phyloP scores from a whole-genome alignment of 2,888 invertebrate species.

The Fragum whitleyi region DNA sequence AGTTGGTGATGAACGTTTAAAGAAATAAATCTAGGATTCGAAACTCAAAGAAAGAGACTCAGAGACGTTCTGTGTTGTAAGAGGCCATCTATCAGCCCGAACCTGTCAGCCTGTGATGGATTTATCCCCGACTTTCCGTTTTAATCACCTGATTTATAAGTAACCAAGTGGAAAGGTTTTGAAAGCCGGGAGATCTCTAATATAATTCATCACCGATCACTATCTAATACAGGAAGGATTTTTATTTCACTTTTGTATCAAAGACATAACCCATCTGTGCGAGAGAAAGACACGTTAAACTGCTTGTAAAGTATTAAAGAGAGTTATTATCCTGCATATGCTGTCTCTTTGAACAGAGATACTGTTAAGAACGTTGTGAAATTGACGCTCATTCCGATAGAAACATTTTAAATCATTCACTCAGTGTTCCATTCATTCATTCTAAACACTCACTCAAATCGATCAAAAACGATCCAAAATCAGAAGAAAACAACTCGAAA shows the following conservation, averaged over 20 bases:
- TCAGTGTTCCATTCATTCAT: too few relatives aligned
- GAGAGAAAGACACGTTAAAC: background rate
- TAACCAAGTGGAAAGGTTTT: constrained; percentile 62
- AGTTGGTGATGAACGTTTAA: too few relatives aligned
- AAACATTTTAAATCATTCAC: too few relatives aligned
- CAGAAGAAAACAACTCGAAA: too few relatives aligned
- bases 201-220: constrained; percentile 36
- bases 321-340: too few relatives aligned
- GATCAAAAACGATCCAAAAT: too few relatives aligned
- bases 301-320: too few relatives aligned
- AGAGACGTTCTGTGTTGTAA: background rate
- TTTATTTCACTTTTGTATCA: constrained; percentile 40
- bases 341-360: too few relatives aligned
- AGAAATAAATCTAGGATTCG: too few relatives aligned
- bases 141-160: constrained; percentile 66
- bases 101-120: constrained; percentile 47
- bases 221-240: constrained; percentile 32
- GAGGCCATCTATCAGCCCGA: constrained; percentile 16
- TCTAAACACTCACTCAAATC: too few relatives aligned
- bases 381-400: too few relatives aligned
- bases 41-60: background rate
- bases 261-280: constrained; percentile 42
- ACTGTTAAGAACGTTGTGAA: too few relatives aligned
- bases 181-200: constrained; percentile 51
- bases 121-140: constrained; percentile 61